These are phyloP conservation scores for Malurus elegans DNA, from an alignment of 2,113 vertebrate species.

Conservation along the genomic window DNA sequence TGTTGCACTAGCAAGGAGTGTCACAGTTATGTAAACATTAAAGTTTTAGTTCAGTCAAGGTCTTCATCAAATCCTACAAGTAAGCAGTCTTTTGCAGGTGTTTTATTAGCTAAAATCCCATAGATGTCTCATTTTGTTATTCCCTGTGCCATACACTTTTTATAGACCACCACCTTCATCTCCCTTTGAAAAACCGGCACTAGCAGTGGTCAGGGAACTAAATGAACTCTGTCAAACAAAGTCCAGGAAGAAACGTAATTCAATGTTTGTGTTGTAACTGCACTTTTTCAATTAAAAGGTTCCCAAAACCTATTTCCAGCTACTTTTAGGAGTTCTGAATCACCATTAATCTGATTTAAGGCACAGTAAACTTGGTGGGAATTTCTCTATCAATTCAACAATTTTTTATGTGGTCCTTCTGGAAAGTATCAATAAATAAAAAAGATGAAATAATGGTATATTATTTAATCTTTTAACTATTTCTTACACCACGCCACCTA, in stretches of 20 bases:
- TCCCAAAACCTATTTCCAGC: neutral
- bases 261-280: neutral
- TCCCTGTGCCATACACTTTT: neutral
- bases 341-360: neutral
- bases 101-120: neutral
- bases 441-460: neutral
- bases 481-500: neutral
- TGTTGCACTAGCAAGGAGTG: neutral
- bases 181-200: neutral
- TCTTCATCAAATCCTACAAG: slow-evolving; percentile 9
- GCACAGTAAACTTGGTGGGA: neutral
- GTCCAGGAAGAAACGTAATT: neutral
- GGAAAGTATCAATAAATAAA: neutral
- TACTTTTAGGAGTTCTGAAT: neutral
- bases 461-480: neutral
- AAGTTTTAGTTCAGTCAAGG: neutral
- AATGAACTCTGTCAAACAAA: slow-evolving; percentile 1
- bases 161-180: slow-evolving; percentile 5
- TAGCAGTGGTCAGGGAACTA: neutral
- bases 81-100: slow-evolving; percentile 6
- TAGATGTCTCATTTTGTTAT: neutral
- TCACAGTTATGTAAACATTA: neutral
- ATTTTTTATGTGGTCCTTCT: neutral
- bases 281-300: neutral
- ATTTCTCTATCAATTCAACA: neutral